Percentiles rank a stretch among this genome's conserved stretches.
phyloP scores from a whole-genome alignment of 2,888 invertebrate genomes.

The Campoplex nolae region DNA sequence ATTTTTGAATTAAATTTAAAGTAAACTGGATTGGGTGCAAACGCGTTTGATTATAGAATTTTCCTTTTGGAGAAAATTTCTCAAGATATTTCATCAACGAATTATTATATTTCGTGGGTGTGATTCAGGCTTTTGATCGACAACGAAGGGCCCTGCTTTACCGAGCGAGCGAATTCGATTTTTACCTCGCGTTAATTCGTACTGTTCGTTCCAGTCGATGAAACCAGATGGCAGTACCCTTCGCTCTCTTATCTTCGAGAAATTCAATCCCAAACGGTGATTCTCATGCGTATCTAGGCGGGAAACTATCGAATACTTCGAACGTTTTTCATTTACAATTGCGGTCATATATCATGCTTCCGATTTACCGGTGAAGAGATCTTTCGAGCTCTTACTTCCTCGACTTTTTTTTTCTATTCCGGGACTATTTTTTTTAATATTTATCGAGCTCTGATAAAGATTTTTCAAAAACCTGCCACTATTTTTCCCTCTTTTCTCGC shows the following conservation, averaged over 20 bases:
- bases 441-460: not conserved
- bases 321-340: not conserved
- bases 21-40: not conserved
- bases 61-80: not conserved
- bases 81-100: not conserved
- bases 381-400: not conserved
- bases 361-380: not conserved
- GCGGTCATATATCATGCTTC: not conserved
- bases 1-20: not conserved
- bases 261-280: not conserved
- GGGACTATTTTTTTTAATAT: not conserved
- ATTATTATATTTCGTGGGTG: constrained; percentile 62
- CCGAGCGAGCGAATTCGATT: constrained; percentile 46
- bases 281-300: constrained; percentile 23
- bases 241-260: constrained; percentile 11
- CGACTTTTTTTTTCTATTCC: not conserved
- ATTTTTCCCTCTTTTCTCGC: not conserved
- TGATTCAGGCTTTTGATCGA: constrained; percentile 64
- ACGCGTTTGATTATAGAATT: not conserved
- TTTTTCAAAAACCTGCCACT: not conserved
- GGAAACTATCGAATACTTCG: constrained; percentile 32
- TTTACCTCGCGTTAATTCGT: constrained; percentile 13
- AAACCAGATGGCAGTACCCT: constrained; percentile 65
- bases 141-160: constrained; percentile 59
- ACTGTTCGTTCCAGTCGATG: constrained; percentile 6